Base-by-base conservation (phyloP, 2,888 invertebrate genomes). In the Ametastegia equiseti region DNA sequence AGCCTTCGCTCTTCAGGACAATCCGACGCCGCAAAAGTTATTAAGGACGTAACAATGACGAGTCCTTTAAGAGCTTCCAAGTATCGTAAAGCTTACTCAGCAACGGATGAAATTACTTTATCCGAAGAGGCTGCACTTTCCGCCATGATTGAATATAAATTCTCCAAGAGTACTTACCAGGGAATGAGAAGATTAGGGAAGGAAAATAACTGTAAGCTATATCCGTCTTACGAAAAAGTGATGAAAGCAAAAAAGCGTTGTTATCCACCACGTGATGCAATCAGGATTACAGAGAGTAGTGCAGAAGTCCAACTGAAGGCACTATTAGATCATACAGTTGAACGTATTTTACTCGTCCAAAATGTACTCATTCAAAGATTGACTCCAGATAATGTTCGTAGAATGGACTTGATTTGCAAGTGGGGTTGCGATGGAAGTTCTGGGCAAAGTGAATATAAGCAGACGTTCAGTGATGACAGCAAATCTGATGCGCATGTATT, bases 381-480 rank as follows among this genome's bases (percentile, higher is more conserved):
- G 15, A 27, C 19, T 63, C 27, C 7, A 23, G 63, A 23, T 6
- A 23, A 23, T 27, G 27, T 23, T 19, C 19, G 33, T 5, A 7
- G 27, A 6, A 19, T 63, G 23, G 1, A 11, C 19, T 63, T 57
- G 3, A 33, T 78, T 57, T 78, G 27, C 27, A 78, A 78, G 30
- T 78, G 60, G 78, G 78, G 36, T 33, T 78, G 78, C 39, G 33
- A 78, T 50, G 60, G 78, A 11, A 50, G 54, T 50, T 78, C 77
- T 33, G 77, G 77, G 3, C 77, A 77, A 0, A 27, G 63, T 15
- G 27, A 27, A 30, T 63, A 5, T 27, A 63, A 63, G 6, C 63
- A 63, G 27, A 63, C 27, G 57, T n/a, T 23, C 50, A 45, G 6
- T 6, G 50, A 69, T 50, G 54, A 19, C 13, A 13, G 33, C 13